Conservation (phyloP, 2,113 vertebrate species). For the Laticauda colubrina region DNA sequence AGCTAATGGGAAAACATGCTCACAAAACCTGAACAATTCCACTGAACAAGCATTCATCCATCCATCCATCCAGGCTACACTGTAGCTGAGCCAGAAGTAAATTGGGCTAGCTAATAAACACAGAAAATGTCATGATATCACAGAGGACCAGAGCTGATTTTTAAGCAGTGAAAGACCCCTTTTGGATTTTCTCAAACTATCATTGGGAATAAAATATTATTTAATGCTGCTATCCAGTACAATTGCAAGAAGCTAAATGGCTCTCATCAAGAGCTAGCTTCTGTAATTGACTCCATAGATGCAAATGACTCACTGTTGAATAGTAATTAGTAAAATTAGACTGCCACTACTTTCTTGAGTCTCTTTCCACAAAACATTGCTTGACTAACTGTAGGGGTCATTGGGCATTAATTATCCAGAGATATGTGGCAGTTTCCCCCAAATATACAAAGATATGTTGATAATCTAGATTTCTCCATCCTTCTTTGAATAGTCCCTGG, state of each 20-base stretch:
- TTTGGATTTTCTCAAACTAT: neutral
- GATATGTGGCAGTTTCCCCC: neutral
- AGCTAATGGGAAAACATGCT: neutral
- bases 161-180: neutral
- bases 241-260: no score
- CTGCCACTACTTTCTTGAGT: neutral
- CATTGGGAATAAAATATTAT: no score
- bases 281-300: no score
- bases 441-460: neutral
- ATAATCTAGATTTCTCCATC: neutral
- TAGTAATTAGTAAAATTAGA: neutral
- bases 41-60: no score
- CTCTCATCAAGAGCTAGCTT: no score
- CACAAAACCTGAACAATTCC: neutral
- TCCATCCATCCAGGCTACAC: neutral
- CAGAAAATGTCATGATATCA: neutral
- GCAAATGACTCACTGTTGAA: no score
- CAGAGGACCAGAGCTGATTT: neutral
- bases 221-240: no score
- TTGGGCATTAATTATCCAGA: neutral
- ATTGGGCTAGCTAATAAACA: neutral
- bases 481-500: neutral
- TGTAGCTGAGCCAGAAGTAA: neutral
- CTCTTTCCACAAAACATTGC: neutral
- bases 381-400: neutral